phyloP scores from a whole-genome alignment of 2,113 vertebrate genomes.

The Cryptoleucopteryx plumbea region DNA sequence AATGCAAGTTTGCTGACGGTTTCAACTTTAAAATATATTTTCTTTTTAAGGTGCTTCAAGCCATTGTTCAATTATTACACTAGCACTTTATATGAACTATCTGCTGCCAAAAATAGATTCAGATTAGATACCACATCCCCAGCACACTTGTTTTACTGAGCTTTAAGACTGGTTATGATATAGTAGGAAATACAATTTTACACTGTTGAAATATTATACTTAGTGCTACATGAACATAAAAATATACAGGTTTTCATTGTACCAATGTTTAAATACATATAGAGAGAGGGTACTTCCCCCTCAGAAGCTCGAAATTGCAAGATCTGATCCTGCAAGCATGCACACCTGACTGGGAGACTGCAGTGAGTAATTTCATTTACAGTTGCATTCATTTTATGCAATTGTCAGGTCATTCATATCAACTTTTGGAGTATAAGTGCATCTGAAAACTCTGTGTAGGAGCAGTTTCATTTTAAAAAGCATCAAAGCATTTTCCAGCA shows the following conservation, averaged over 20 bases:
- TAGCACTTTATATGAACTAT: conserved; percentile 2
- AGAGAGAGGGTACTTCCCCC: background rate
- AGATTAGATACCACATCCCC: background rate
- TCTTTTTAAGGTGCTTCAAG: conserved; percentile 35
- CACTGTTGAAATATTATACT: background rate
- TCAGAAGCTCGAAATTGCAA: background rate
- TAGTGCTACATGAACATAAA: background rate
- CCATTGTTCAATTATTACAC: background rate
- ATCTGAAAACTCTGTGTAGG: background rate
- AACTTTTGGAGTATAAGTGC: background rate
- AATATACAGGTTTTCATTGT: background rate
- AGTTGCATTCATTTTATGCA: background rate
- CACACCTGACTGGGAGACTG: background rate
- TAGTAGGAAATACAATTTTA: background rate
- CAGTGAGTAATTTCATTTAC: background rate
- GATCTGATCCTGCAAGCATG: background rate
- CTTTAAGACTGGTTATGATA: background rate
- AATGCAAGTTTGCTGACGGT: background rate
- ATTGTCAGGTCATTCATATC: background rate
- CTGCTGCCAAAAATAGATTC: background rate
- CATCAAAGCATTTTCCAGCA: background rate
- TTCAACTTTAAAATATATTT: background rate
- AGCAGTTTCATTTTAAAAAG: background rate
- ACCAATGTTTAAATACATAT: background rate
- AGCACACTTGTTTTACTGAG: background rate